Evolutionary conservation across 2,113 vertebrate genomes (phyloP).

Genomic region (Bothrops jararaca): DNA sequence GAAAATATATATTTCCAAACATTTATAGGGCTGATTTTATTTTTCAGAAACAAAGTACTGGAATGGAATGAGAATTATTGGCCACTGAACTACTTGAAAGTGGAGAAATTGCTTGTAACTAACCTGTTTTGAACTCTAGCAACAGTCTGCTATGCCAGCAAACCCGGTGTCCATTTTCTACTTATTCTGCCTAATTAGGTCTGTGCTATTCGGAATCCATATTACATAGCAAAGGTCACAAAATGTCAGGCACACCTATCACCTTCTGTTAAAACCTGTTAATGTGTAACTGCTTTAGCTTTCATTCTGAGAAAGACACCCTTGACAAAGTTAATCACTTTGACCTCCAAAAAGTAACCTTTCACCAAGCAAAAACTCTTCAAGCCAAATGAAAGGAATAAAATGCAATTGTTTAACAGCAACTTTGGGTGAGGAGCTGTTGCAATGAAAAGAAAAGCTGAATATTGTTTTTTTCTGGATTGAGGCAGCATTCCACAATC

Average conservation of each 20-base stretch:
- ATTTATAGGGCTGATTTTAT: not conserved
- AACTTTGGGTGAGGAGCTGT: not conserved
- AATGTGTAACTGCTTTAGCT: slow-evolving; percentile 48
- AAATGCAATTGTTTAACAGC: slow-evolving; percentile 22
- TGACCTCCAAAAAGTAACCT: slow-evolving; percentile 50
- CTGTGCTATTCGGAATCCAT: slow-evolving; percentile 48
- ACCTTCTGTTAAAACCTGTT: slow-evolving; percentile 51
- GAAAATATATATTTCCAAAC: not conserved
- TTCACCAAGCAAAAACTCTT: slow-evolving; percentile 28
- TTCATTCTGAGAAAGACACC: slow-evolving; percentile 39
- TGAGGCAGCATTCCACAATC: not conserved
- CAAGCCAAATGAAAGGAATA: slow-evolving; percentile 27
- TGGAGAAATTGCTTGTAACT: slow-evolving; percentile 5
- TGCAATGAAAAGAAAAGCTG: not conserved
- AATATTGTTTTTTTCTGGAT: slow-evolving; percentile 5
- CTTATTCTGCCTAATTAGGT: slow-evolving; percentile 58
- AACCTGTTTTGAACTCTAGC: not conserved
- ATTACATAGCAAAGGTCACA: slow-evolving; percentile 55
- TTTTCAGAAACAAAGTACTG: not conserved
- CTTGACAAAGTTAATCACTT: slow-evolving; percentile 54
- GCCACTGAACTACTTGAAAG: not conserved
- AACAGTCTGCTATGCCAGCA: slow-evolving; percentile 33
- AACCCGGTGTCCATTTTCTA: slow-evolving; percentile 39
- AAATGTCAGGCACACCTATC: slow-evolving; percentile 49
- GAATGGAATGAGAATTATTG: not conserved